phyloP scores from a whole-genome alignment of 2,113 vertebrate species.

The Nyctibius bracteatus region DNA sequence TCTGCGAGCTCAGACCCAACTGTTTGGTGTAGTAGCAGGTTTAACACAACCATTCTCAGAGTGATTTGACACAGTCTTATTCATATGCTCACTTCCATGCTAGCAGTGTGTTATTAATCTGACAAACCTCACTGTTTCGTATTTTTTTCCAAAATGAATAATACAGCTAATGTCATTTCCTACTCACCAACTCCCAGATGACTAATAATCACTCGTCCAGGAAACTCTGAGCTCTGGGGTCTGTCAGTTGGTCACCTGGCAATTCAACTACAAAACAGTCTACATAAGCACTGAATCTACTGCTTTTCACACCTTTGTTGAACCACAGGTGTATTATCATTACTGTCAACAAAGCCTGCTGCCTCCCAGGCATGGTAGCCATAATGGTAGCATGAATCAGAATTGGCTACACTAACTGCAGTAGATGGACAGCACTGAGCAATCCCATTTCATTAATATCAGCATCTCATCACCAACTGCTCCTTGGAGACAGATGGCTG shows the following conservation, averaged over 20 bases:
- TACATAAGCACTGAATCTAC: not conserved
- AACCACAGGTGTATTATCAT: not conserved
- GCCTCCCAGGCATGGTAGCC: not conserved
- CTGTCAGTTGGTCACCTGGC: not conserved
- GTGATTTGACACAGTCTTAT: not conserved
- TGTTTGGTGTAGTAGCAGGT: not conserved
- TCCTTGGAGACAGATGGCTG: constrained; percentile 5
- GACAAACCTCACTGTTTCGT: not conserved
- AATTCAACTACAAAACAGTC: not conserved
- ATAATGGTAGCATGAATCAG: not conserved
- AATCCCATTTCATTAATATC: constrained; percentile 28
- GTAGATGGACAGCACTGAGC: not conserved
- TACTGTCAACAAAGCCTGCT: not conserved
- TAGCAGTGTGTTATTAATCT: not conserved
- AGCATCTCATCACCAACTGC: constrained; percentile 12
- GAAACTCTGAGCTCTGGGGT: not conserved
- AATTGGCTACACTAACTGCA: not conserved
- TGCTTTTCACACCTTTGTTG: not conserved
- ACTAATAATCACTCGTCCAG: not conserved
- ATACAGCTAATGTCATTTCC: not conserved
- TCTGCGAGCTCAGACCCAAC: not conserved
- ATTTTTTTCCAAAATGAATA: not conserved
- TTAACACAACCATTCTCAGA: not conserved
- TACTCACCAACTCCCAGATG: not conserved
- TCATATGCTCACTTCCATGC: not conserved